Evolutionary conservation across 2,113 vertebrate species (phyloP).

Genomic region (Stegostoma tigrinum): DNA sequence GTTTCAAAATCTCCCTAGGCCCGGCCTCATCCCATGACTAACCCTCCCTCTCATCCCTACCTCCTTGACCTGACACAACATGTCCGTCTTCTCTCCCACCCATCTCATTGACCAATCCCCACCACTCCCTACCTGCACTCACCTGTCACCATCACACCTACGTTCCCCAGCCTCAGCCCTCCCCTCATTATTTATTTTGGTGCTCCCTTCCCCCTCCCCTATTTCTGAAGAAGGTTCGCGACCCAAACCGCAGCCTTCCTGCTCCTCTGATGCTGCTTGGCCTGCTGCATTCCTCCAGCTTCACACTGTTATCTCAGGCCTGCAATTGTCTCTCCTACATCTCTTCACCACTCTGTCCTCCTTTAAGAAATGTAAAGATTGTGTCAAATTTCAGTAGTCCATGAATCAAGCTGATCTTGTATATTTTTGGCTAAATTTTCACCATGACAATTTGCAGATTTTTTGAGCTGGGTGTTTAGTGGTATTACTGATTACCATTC

Average conservation of each 20-base stretch:
- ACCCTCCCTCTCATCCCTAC: not conserved
- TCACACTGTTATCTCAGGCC: not conserved
- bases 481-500: not conserved
- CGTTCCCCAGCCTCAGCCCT: not conserved
- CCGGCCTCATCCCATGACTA: not conserved
- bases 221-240: too few relatives aligned
- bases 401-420: not conserved
- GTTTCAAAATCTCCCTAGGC: too few relatives aligned
- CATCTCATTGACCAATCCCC: too few relatives aligned
- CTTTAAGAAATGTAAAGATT: not conserved
- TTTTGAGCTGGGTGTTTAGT: not conserved
- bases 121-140: too few relatives aligned
- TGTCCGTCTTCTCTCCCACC: too few relatives aligned
- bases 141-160: too few relatives aligned
- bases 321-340: not conserved
- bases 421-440: not conserved
- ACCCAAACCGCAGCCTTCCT: too few relatives aligned
- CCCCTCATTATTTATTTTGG: too few relatives aligned
- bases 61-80: too few relatives aligned
- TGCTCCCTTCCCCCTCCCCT: too few relatives aligned
- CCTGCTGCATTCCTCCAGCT: too few relatives aligned
- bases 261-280: too few relatives aligned
- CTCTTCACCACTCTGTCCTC: not conserved
- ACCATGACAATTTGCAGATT: not conserved
- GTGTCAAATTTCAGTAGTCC: not conserved